Evolutionary conservation across 2,113 vertebrate genomes (phyloP), one percentile per base, ranked within the genome.

Genomic region (Muntiacus reevesi): DNA sequence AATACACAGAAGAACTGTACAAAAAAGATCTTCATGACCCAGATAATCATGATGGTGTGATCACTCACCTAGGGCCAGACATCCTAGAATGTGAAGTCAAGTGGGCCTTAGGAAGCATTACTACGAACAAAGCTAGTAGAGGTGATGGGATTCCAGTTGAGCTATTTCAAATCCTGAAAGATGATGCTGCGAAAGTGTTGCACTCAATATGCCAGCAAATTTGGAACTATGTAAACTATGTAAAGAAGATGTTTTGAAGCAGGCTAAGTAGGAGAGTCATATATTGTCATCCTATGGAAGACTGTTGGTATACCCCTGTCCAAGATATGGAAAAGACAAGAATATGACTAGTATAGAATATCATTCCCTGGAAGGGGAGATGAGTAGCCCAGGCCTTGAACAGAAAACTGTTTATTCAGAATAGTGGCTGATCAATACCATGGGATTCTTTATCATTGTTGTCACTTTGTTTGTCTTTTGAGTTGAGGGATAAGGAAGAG

Each of bases 31-130:
- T 64, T 64, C 15, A n/a, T 8, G 7, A 64, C 30, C 30, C 14
- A 15, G 3, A 16, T 64, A n/a, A n/a, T n/a, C 7, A n/a, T 3
- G 2, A 64, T n/a, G 15, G 1, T 64, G 60, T 64, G 15, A 17
- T 64, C 30, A 64, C 7, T 64, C 15, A 8, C 15, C 0, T 17
- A n/a, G 30, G 0, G 15, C 3, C 30, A 64, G 30, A n/a, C 15
- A 64, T 64, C 62, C 62, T n/a, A 16, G 30, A 64, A 64, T 17
- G 30, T 64, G 62, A 64, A n/a, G 15, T n/a, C 62, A 64, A 64
- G 30, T 64, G 30, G 30, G 8, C 15, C 30, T 64, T 17, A n/a
- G 62, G 3, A n/a, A 64, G 15, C 15, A 64, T n/a, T 7, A 17
- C 62, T 64, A 17, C 2, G 30, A 64, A n/a, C 30, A 64, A 64